Base-by-base conservation (phyloP, 2,797 vertebrate genomes). In the Anabacerthia variegaticeps region DNA sequence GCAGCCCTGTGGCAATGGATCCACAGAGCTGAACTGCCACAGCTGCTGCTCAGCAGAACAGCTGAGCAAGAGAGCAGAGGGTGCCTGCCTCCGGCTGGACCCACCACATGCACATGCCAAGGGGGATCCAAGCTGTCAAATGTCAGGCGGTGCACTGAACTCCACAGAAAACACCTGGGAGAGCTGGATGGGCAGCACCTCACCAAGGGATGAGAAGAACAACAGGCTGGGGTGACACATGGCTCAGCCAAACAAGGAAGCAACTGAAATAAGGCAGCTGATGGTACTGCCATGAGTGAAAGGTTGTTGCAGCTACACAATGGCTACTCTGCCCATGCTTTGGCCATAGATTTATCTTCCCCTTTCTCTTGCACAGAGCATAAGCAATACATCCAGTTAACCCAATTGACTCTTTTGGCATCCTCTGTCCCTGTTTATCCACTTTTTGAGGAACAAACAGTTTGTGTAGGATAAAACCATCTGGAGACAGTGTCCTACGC, bases 1-100 rank as follows among this genome's bases (percentile, higher is more conserved):
- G 59, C 54, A 93, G 34, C 59, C 28, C 76, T 84, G 23, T 9
- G 26, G 71, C 71, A 94, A 91, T 36, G 58, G 71, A 73, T 48
- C n/a, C 86, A 79, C 16, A 32, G 30, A 67, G 21, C 27, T 59
- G 22, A 84, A 48, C 3, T 56, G 28, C 19, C 74, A 66, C 83
- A 93, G 90, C 83, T 92, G 94, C 85, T 76, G 55, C 55, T 75
- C 69, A 66, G 79, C 12, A 62, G 30, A 93, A 81, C 75, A 92
- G 90, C 84, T 78, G 63, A 93, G 41, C 41, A 63, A 41, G 36
- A 71, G 46, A 87, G 54, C 39, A 73, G n/a, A 59, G 27, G 9
- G 18, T 6, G 3, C 23, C 63, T 69, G 39, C 32, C 34, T 71
- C 67, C 88, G 90, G 73, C 67, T 82, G 86, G 86, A 91, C 59